Evolutionary conservation across 1,140 invertebrate genomes (phyloP), one percentile per base, ranked within the genome.

Genomic region (Drosophila rhopaloa): DNA sequence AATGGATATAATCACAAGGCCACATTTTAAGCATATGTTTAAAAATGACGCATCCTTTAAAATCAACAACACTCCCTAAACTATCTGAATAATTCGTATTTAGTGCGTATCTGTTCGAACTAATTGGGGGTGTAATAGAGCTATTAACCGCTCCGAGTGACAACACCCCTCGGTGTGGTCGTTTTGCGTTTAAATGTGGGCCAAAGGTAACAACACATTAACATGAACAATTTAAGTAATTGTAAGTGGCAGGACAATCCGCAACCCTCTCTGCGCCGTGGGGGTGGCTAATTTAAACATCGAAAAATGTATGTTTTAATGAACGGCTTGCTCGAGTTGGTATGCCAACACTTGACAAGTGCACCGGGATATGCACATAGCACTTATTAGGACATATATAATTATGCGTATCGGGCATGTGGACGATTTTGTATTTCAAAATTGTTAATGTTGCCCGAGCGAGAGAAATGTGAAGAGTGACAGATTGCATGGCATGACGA

Each of bases 281-380:
- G 56, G 59, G 76, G 51, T 71, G 48, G 59, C 59, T 63, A 65
- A 54, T 58, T 76, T 56, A 46, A 78, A 77, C 65, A 81, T 58
- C 53, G 35, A 77, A 72, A 76, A 67, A 75, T 78, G 68, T 84
- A 84, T 74, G 73, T 83, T 89, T 88, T 88, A 88, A 88, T 88
- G 83, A 89, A 71, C 63, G 74, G 24, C 53, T 48, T 62, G 62
- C 55, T 56, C 24, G 51, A 63, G 75, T 81, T 66, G 63, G 82
- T 79, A 60, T 79, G 75, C 79, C 82, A 84, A 90, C 84, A 88
- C 76, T 88, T 88, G 83, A 88, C 84, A 88, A 89, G 84, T 89
- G 84, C 73, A 89, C 51, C 79, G 71, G 76, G 65, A 79, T 43
- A 56, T 62, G 51, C 58, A 79, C 61, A 74, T 65, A 62, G 59